phyloP scores from a whole-genome alignment of 1,140 invertebrate genomes.

The Phthorimaea operculella region DNA sequence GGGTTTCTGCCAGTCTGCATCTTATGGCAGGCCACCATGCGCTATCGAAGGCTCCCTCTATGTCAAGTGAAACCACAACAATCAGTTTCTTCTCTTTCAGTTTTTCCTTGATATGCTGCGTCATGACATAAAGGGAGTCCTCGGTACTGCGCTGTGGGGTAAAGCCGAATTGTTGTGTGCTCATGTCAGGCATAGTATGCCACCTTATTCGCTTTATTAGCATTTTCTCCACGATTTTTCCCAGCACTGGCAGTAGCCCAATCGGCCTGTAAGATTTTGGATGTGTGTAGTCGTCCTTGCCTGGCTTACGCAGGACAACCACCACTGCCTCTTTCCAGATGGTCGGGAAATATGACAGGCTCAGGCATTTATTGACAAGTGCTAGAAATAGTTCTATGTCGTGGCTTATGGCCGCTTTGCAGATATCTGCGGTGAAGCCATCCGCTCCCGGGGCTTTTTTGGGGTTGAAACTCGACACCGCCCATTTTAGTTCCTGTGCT shows the following conservation, averaged over 20 bases:
- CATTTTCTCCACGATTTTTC: slow-evolving; percentile 20
- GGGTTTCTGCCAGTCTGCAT: slow-evolving; percentile 3
- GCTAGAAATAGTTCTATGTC: no score
- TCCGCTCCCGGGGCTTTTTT: slow-evolving; percentile 11
- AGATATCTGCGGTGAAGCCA: no score
- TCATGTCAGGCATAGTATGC: slow-evolving; percentile 6
- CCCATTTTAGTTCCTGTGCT: background rate
- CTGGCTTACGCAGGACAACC: slow-evolving; percentile 12
- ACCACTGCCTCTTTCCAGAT: slow-evolving; percentile 15
- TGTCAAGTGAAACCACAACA: slow-evolving; percentile 11
- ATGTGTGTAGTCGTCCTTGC: slow-evolving; percentile 9
- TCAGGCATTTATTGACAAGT: no score
- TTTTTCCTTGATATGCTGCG: background rate
- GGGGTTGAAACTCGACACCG: slow-evolving; percentile 11
- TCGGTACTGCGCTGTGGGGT: slow-evolving; percentile 16
- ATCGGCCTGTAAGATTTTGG: slow-evolving; percentile 8
- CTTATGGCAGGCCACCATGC: no score
- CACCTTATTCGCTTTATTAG: slow-evolving; percentile 10
- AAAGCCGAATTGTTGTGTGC: slow-evolving; percentile 15
- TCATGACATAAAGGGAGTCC: slow-evolving; percentile 19
- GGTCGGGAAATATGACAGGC: slow-evolving; percentile 6
- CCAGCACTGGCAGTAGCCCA: slow-evolving; percentile 13
- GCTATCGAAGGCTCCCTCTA: slow-evolving; percentile 11
- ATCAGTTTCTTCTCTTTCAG: slow-evolving; percentile 8
- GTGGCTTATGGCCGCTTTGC: no score